phyloP scores from a whole-genome alignment of 2,888 invertebrate genomes.

The Hirtodrosophila confusa region DNA sequence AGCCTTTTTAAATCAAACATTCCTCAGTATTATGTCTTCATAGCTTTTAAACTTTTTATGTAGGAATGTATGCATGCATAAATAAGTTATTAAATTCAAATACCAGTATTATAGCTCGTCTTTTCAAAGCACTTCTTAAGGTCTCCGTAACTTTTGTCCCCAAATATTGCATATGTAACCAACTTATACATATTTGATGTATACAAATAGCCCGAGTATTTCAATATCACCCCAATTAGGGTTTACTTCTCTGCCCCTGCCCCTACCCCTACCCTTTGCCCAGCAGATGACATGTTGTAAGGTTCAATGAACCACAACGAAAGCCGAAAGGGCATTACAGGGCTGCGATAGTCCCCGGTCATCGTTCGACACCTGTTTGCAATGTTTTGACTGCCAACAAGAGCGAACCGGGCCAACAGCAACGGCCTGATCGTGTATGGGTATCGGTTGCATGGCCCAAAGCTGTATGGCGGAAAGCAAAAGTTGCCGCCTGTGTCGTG shows the following conservation, averaged over 20 bases:
- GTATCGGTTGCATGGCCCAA: constrained; percentile 47
- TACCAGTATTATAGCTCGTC: constrained; percentile 7
- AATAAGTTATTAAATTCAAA: not conserved
- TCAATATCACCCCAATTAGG: constrained; percentile 54
- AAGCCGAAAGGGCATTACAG: constrained; percentile 57
- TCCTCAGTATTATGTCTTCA: no score
- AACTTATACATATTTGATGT: not conserved
- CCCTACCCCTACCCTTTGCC: not conserved
- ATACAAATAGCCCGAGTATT: constrained; percentile 8
- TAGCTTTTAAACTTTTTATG: not conserved
- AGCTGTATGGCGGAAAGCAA: constrained; percentile 63
- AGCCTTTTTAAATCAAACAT: no score
- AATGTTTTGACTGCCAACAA: not conserved
- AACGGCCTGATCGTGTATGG: constrained; percentile 35
- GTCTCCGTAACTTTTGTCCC: not conserved
- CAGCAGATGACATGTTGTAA: not conserved
- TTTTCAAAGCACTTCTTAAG: constrained; percentile 9
- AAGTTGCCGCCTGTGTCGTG: constrained; percentile 44
- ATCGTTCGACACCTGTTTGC: constrained; percentile 27
- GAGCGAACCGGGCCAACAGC: constrained; percentile 15
- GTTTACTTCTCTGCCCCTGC: constrained; percentile 1
- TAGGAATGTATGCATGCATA: not conserved
- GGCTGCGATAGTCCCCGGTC: constrained; percentile 45
- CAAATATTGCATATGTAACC: constrained; percentile 16
- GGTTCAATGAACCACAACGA: constrained; percentile 62